Percentiles rank a stretch among this genome's conserved stretches.
Evolutionary conservation across 2,888 invertebrate species (phyloP).

Genomic region (Pyrrhia umbra): DNA sequence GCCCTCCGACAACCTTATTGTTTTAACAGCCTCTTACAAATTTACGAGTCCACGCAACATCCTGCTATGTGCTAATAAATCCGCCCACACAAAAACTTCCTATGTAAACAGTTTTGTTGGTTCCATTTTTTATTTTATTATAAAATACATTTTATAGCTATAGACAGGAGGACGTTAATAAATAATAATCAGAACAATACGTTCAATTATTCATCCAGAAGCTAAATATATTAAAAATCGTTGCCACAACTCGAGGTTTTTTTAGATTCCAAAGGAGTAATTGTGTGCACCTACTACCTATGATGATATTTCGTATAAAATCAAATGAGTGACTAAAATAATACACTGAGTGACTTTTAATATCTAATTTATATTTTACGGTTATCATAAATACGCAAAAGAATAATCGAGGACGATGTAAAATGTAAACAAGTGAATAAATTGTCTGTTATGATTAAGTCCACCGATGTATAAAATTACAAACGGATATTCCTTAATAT

Average conservation of each 20-base stretch:
- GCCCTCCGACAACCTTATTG: conserved; percentile 86
- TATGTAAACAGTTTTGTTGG: conserved; percentile 29
- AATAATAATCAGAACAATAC: background rate
- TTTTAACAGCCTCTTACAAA: conserved; percentile 82
- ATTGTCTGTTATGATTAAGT: conserved; percentile 35
- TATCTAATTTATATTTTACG: conserved; percentile 25
- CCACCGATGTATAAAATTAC: conserved; percentile 59
- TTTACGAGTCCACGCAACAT: conserved; percentile 79
- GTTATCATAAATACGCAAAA: conserved; percentile 21
- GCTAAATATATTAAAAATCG: too few species aligned
- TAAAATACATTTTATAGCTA: background rate
- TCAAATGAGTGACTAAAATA: conserved; percentile 3
- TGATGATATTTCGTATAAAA: too few species aligned
- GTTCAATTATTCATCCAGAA: background rate
- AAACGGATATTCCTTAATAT: conserved; percentile 57
- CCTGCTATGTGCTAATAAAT: conserved; percentile 75
- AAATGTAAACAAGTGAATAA: conserved; percentile 45
- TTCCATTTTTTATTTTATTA: background rate
- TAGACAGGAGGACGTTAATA: background rate
- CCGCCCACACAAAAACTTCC: conserved; percentile 62
- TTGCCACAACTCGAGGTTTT: too few species aligned
- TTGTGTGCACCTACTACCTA: too few species aligned
- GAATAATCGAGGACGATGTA: conserved; percentile 40
- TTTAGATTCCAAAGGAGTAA: too few species aligned
- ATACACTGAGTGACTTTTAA: conserved; percentile 16